These are phyloP conservation scores for Zygaena filipendulae DNA, from an alignment of 2,888 invertebrate genomes.

Conservation along the genomic window DNA sequence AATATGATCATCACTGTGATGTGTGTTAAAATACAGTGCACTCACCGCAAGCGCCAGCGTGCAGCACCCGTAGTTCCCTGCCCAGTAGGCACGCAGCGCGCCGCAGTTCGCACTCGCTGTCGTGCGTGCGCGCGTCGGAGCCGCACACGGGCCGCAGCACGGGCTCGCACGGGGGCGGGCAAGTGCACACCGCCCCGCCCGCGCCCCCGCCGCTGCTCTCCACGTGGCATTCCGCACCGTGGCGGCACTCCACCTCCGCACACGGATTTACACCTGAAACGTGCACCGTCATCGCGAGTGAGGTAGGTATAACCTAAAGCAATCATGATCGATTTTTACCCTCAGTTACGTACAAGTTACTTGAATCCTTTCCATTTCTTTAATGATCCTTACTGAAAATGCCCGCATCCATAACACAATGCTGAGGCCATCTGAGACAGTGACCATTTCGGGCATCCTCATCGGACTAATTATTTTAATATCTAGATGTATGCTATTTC, in stretches of 20 bases:
- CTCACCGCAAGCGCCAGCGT: constrained; percentile 60
- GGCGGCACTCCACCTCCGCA: constrained; percentile 79
- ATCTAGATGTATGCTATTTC: too few relatives aligned
- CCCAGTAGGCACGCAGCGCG: constrained; percentile 75
- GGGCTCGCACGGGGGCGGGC: constrained; percentile 83
- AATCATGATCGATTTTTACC: not conserved
- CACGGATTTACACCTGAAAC: constrained; percentile 91
- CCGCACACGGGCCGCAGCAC: constrained; percentile 87
- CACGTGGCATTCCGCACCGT: constrained; percentile 86
- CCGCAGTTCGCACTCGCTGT: constrained; percentile 83
- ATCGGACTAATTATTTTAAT: too few relatives aligned
- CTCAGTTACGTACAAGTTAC: too few relatives aligned
- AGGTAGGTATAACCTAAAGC: too few relatives aligned
- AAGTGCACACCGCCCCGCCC: constrained; percentile 85
- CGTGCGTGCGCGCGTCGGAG: constrained; percentile 84
- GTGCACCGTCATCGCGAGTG: too few relatives aligned
- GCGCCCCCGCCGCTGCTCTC: constrained; percentile 71
- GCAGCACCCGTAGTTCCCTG: constrained; percentile 48
- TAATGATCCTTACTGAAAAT: too few relatives aligned
- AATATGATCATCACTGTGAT: too few relatives aligned
- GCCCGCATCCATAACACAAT: too few relatives aligned
- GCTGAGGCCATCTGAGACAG: too few relatives aligned
- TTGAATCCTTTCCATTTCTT: too few relatives aligned
- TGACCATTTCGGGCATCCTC: too few relatives aligned
- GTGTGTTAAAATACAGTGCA: too few relatives aligned